A percentile compares a stretch with the other conserved stretches of the same genome.
phyloP scores from a whole-genome alignment of 2,113 vertebrate species.

The Ivindomyrus marchei region DNA sequence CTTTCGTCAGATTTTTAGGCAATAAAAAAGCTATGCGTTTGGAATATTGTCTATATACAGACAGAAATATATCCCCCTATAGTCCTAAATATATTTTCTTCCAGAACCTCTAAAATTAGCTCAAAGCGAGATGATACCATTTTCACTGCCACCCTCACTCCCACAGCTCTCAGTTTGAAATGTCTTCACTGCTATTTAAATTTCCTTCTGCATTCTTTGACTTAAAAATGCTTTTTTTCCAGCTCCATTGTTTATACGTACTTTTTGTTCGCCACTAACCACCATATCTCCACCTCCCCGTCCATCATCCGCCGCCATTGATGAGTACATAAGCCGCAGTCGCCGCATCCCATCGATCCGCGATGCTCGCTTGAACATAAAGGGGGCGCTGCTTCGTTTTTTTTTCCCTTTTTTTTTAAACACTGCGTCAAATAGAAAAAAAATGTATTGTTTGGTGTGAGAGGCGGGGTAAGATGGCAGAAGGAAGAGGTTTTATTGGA shows the following conservation, averaged over 20 bases:
- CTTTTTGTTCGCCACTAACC: slow-evolving; percentile 22
- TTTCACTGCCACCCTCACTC: neutral
- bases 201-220: slow-evolving; percentile 13
- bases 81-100: neutral
- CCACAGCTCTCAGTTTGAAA: neutral
- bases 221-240: neutral
- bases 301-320: slow-evolving; percentile 37
- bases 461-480: slow-evolving; percentile 45
- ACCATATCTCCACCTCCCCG: slow-evolving; percentile 20
- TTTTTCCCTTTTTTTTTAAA: slow-evolving; percentile 38
- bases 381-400: slow-evolving; percentile 34
- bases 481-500: slow-evolving; percentile 50
- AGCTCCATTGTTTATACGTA: slow-evolving; percentile 17
- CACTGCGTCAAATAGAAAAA: slow-evolving; percentile 54
- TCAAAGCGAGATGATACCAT: neutral
- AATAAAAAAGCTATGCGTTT: neutral
- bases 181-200: slow-evolving; percentile 9
- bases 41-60: neutral
- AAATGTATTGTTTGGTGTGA: slow-evolving; percentile 51
- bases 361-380: slow-evolving; percentile 31
- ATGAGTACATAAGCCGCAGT: slow-evolving; percentile 41
- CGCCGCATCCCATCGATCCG: slow-evolving; percentile 42
- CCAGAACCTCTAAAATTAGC: neutral
- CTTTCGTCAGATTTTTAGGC: neutral
- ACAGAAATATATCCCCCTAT: neutral